These are phyloP conservation scores for Caranx melampygus DNA, from an alignment of 2,113 vertebrate genomes.

Conservation along the genomic window DNA sequence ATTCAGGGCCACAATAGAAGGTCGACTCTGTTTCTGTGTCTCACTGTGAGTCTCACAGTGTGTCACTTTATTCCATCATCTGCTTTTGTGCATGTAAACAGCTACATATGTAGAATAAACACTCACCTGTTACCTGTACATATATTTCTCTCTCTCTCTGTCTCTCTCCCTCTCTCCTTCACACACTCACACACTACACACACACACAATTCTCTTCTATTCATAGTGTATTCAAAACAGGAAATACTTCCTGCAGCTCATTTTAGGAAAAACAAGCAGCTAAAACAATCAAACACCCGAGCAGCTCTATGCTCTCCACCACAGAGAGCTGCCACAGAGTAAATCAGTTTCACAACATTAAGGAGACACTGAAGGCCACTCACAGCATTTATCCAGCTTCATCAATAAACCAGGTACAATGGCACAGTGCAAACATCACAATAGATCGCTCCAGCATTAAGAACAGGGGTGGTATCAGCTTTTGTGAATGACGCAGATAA, in stretches of 20 bases:
- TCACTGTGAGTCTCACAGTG: neutral
- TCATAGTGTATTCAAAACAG: conserved; percentile 83
- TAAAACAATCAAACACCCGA: conserved; percentile 71
- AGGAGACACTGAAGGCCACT: conserved; percentile 10
- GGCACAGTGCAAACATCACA: neutral
- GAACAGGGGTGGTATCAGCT: neutral
- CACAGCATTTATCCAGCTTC: neutral
- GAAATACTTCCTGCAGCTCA: conserved; percentile 82
- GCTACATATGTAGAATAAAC: neutral
- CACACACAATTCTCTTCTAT: conserved; percentile 68
- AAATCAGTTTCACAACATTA: conserved; percentile 21
- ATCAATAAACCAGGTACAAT: neutral
- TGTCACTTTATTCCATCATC: neutral
- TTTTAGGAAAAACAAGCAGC: conserved; percentile 81
- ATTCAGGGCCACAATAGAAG: neutral
- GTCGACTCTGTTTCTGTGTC: neutral
- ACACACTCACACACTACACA: conserved; percentile 8
- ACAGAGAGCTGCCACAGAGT: conserved; percentile 13
- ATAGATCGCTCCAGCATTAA: neutral
- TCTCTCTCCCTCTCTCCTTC: neutral
- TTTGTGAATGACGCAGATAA: neutral
- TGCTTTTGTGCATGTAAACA: neutral
- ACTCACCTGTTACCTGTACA: neutral
- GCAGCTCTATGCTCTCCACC: conserved; percentile 23
- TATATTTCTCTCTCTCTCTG: neutral